Evolutionary conservation across 2,888 invertebrate genomes (phyloP).

Genomic region (Troglohyphantes excavatus): DNA sequence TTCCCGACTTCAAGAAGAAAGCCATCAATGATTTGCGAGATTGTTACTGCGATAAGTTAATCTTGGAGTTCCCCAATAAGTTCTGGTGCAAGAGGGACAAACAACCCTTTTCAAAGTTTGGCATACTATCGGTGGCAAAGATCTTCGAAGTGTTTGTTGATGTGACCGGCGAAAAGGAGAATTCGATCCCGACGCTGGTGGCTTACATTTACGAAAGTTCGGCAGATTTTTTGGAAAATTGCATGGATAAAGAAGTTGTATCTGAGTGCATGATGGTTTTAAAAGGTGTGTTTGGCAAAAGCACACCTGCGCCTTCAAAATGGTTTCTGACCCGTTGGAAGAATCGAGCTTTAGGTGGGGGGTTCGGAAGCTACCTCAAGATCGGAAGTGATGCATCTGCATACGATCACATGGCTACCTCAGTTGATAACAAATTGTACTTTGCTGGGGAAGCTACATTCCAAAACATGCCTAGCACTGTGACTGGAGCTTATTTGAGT

Average conservation of each 20-base stretch:
- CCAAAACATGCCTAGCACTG: conserved; percentile 79
- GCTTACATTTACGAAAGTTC: conserved; percentile 83
- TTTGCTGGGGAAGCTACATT: conserved; percentile 84
- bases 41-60: conserved; percentile 84
- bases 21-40: conserved; percentile 83
- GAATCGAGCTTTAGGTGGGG: conserved; percentile 82
- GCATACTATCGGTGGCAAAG: conserved; percentile 25
- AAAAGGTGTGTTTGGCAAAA: conserved; percentile 81
- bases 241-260: conserved; percentile 82
- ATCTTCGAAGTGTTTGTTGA: conserved; percentile 84
- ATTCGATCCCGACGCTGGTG: conserved; percentile 81
- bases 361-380: conserved; percentile 84
- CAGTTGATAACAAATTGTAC: conserved; percentile 82
- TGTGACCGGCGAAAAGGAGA: conserved; percentile 79
- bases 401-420: conserved; percentile 83
- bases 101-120: conserved; percentile 80
- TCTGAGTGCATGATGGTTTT: conserved; percentile 82
- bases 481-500: conserved; percentile 82
- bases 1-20: conserved; percentile 82
- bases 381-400: conserved; percentile 82
- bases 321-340: conserved; percentile 84
- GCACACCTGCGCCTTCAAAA: conserved; percentile 82
- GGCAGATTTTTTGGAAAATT: conserved; percentile 82
- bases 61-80: conserved; percentile 82
- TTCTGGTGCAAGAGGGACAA: conserved; percentile 83